These are phyloP conservation scores for Bufo gargarizans DNA, from an alignment of 2,113 vertebrate genomes.

Conservation along the genomic window DNA sequence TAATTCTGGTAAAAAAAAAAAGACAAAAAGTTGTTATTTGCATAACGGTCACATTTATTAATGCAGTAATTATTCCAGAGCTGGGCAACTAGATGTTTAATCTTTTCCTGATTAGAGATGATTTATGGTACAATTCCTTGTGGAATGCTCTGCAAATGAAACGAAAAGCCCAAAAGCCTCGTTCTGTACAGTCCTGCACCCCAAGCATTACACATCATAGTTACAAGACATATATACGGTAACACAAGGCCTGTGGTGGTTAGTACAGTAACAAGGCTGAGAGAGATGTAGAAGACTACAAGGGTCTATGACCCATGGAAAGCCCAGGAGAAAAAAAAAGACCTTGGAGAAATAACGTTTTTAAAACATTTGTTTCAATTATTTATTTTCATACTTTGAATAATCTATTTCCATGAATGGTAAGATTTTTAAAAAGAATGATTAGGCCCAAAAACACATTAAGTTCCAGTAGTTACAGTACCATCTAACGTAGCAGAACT, in stretches of 20 bases:
- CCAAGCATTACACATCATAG: constrained; percentile 42
- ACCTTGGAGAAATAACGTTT: not conserved
- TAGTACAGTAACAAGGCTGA: not conserved
- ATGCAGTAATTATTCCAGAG: constrained; percentile 18
- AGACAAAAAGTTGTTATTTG: constrained; percentile 5
- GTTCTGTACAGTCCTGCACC: constrained; percentile 7
- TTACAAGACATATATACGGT: constrained; percentile 28
- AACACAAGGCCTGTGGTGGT: constrained; percentile 26
- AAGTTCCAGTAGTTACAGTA: not conserved
- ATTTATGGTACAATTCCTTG: not conserved
- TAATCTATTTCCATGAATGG: constrained; percentile 5
- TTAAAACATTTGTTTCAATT: constrained; percentile 3
- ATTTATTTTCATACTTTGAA: constrained; percentile 24
- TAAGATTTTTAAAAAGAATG: not conserved
- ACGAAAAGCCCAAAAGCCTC: constrained; percentile 3
- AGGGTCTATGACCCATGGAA: not conserved
- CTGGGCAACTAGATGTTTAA: not conserved
- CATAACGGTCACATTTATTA: constrained; percentile 52
- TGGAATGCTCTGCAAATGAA: not conserved
- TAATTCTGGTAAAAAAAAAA: not conserved
- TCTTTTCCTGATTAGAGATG: not conserved
- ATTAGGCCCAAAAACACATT: not conserved
- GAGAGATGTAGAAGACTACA: not conserved
- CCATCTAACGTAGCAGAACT: not conserved
- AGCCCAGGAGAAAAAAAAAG: not conserved